These are phyloP conservation scores for Holotrichia oblita DNA, from an alignment of 1,140 invertebrate species.

Conservation along the genomic window DNA sequence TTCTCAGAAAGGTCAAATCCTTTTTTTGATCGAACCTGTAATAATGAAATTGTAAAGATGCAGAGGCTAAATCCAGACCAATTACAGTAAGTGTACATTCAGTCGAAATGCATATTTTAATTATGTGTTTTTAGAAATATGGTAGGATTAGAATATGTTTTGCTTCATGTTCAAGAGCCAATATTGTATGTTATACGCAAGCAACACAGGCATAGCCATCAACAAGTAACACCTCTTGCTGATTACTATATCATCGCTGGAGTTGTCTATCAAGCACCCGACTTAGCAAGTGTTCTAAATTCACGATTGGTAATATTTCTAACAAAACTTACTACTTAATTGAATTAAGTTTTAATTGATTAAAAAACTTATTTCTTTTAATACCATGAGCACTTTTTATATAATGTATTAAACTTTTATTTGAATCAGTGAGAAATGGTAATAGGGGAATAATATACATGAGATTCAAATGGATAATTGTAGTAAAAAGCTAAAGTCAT, in stretches of 20 bases:
- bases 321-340: too few species aligned
- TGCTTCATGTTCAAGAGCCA: slow-evolving; percentile 96
- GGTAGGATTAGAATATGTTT: slow-evolving; percentile 93
- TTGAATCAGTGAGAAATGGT: too few species aligned
- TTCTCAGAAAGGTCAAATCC: slow-evolving; percentile 95
- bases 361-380: too few species aligned
- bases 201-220: slow-evolving; percentile 89
- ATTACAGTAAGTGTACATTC: slow-evolving; percentile 74
- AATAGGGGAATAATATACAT: too few species aligned
- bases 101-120: not conserved
- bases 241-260: slow-evolving; percentile 99
- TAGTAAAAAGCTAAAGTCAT: too few species aligned
- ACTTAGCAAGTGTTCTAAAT: slow-evolving; percentile 93
- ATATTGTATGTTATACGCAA: slow-evolving; percentile 98
- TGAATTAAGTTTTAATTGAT: too few species aligned
- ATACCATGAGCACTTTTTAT: too few species aligned
- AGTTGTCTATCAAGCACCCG: slow-evolving; percentile 96
- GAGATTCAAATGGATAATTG: too few species aligned
- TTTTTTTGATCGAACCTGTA: slow-evolving; percentile 96
- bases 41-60: slow-evolving; percentile 98
- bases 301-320: slow-evolving; percentile 89
- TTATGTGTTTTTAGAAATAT: slow-evolving; percentile 78
- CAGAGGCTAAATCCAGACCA: slow-evolving; percentile 90
- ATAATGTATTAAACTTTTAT: too few species aligned
- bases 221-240: slow-evolving; percentile 89